phyloP scores from a whole-genome alignment of 2,113 vertebrate genomes.

The Oreochromis niloticus region DNA sequence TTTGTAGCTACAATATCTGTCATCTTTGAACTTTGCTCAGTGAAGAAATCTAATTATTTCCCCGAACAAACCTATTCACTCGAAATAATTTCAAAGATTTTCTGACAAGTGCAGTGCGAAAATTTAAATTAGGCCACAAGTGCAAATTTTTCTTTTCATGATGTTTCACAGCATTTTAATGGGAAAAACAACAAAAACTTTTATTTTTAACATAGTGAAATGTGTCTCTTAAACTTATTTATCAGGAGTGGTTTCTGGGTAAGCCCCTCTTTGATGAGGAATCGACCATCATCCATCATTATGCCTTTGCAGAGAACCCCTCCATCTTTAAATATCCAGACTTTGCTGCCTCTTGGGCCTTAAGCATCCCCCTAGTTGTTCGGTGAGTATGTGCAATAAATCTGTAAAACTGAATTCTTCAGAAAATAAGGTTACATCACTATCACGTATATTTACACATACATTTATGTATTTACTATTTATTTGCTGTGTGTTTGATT shows the following conservation, averaged over 20 bases:
- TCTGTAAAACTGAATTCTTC: neutral
- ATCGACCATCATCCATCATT: slow-evolving; percentile 98
- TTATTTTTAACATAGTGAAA: neutral
- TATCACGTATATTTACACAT: neutral
- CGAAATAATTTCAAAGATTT: neutral
- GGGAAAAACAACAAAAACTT: neutral
- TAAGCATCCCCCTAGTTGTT: slow-evolving; percentile 86
- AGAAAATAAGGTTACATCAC: neutral
- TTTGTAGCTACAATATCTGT: neutral
- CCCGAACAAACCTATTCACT: neutral
- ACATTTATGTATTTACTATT: neutral
- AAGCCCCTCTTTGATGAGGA: slow-evolving; percentile 90
- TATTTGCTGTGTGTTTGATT: neutral
- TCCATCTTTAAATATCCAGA: slow-evolving; percentile 90
- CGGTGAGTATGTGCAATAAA: slow-evolving; percentile 72
- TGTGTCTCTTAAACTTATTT: neutral
- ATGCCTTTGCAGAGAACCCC: slow-evolving; percentile 95
- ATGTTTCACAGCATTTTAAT: neutral
- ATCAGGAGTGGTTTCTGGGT: slow-evolving; percentile 93
- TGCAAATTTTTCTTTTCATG: neutral
- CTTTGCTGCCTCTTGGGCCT: slow-evolving; percentile 90
- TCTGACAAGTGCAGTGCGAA: neutral
- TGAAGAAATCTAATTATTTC: slow-evolving; percentile 17
- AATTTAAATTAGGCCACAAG: neutral
- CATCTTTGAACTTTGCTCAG: neutral